Conservation (phyloP, 2,113 vertebrate species). For the Dromaius novaehollandiae region DNA sequence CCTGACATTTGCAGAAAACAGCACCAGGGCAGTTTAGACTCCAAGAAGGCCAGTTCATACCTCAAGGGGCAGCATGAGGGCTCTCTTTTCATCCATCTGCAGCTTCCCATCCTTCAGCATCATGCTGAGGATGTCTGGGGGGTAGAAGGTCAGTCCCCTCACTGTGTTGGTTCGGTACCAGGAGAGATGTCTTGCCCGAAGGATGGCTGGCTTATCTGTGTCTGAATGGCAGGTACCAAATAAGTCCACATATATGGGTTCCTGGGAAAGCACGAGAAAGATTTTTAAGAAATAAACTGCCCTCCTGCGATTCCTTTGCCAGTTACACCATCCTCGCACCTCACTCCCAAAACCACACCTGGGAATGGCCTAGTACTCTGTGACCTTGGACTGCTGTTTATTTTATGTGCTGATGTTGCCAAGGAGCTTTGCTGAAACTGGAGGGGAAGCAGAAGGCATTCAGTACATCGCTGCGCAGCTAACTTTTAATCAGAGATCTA, state of each 20-base stretch:
- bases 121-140: constrained; percentile 75
- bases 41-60: constrained; percentile 20
- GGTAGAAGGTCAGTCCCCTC: constrained; percentile 79
- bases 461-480: not conserved
- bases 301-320: not conserved
- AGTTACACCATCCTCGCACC: not conserved
- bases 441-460: not conserved
- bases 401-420: not conserved
- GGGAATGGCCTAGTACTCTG: not conserved
- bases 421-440: not conserved
- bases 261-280: constrained; percentile 69
- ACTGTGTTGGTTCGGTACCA: constrained; percentile 76
- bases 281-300: not conserved
- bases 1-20: not conserved
- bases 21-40: not conserved
- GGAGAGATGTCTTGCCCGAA: constrained; percentile 83
- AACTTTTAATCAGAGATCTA: not conserved
- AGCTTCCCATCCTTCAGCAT: constrained; percentile 78
- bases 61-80: constrained; percentile 67
- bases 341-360: not conserved
- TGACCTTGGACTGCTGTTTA: not conserved
- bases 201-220: constrained; percentile 74
- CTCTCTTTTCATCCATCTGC: constrained; percentile 69
- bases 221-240: constrained; percentile 92
- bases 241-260: constrained; percentile 88